These are phyloP conservation scores for Sogatella furcifera DNA, from an alignment of 1,140 invertebrate genomes.

Conservation along the genomic window DNA sequence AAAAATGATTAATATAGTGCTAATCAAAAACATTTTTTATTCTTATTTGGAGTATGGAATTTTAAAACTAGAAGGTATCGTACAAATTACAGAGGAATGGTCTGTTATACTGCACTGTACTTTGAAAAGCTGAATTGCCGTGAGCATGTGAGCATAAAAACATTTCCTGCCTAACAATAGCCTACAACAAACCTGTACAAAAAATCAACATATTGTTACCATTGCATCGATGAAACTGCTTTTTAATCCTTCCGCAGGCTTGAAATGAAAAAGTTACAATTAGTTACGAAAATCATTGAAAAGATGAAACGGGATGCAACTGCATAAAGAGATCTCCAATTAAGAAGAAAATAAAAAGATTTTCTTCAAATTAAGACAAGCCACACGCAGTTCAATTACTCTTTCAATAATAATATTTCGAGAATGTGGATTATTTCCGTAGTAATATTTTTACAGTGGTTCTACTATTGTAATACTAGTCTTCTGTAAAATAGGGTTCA, in stretches of 20 bases:
- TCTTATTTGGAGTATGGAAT: neutral
- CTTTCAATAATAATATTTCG: no score
- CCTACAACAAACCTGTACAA: conserved; percentile 9
- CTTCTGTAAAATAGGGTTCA: no score
- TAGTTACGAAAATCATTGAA: conserved; percentile 3
- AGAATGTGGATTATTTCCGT: no score
- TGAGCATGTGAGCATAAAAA: neutral
- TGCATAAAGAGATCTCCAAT: no score
- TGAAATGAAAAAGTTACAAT: conserved; percentile 34
- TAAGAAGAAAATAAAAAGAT: neutral
- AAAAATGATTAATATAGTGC: no score
- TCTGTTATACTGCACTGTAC: no score
- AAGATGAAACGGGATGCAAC: neutral
- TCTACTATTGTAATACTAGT: no score
- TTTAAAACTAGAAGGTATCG: neutral
- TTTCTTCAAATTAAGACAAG: no score
- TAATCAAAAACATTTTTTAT: neutral
- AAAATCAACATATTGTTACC: conserved; percentile 33
- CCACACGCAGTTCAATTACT: no score
- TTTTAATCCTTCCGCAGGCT: conserved; percentile 45
- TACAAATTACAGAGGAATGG: neutral
- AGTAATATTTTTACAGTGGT: no score
- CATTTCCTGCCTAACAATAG: no score
- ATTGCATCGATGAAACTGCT: conserved; percentile 48
- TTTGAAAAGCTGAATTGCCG: neutral